Evolutionary conservation across 2,797 vertebrate species (phyloP).

Genomic region (Meda fulgida): DNA sequence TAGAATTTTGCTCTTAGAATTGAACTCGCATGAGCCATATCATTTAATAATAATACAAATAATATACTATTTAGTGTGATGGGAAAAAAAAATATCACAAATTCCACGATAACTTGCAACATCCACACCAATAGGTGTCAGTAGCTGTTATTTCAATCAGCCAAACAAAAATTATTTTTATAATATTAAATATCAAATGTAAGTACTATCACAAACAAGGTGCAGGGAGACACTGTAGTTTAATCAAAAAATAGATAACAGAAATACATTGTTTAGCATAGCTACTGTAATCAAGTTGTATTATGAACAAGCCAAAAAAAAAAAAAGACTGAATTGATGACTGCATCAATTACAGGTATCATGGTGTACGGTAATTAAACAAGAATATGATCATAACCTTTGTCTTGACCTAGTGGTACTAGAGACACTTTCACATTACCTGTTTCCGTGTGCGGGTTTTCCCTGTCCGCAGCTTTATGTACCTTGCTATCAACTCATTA

Average conservation of each 20-base stretch:
- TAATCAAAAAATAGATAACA: background rate
- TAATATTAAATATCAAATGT: too few species aligned
- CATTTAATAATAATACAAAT: background rate
- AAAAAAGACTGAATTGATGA: background rate
- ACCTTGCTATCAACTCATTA: conserved; percentile 94
- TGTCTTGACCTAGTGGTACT: too few species aligned
- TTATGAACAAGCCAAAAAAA: background rate
- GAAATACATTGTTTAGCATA: background rate
- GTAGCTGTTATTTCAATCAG: background rate
- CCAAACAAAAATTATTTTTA: background rate
- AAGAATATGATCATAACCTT: background rate
- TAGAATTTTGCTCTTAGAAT: background rate
- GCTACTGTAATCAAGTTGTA: background rate
- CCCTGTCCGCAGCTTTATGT: conserved; percentile 93
- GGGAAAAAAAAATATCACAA: background rate
- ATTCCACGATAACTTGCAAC: too few species aligned
- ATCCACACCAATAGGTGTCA: conserved; percentile 8
- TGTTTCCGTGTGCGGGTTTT: conserved; percentile 95
- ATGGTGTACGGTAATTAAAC: background rate
- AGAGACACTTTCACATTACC: conserved; percentile 72
- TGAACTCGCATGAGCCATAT: background rate
- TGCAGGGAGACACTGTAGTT: background rate
- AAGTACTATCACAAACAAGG: background rate
- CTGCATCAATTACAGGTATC: background rate
- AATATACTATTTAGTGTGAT: too few species aligned